A percentile compares a stretch with the other conserved stretches of the same genome.
Evolutionary conservation across 2,888 invertebrate genomes (phyloP).

Genomic region (Zaprionus obscuricornis): DNA sequence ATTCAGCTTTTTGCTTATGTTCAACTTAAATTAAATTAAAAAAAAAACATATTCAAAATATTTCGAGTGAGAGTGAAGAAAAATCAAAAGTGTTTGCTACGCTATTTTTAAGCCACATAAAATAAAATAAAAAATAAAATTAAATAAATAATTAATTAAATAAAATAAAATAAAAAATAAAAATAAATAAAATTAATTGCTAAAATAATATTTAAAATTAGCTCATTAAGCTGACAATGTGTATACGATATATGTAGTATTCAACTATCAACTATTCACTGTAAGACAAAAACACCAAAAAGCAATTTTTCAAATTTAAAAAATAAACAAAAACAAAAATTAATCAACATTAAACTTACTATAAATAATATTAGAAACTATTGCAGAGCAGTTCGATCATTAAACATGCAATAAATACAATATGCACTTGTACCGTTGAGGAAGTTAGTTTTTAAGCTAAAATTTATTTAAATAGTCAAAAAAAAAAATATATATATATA

Average conservation of each 20-base stretch:
- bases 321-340: no score
- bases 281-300: constrained; percentile 64
- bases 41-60: constrained; percentile 11
- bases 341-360: constrained; percentile 31
- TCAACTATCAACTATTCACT: constrained; percentile 19
- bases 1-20: constrained; percentile 31
- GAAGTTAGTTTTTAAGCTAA: constrained; percentile 3
- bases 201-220: neutral
- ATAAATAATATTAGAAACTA: constrained; percentile 30
- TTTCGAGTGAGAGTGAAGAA: neutral
- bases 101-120: constrained; percentile 70
- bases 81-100: constrained; percentile 76
- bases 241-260: constrained; percentile 11
- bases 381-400: constrained; percentile 79
- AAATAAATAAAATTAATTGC: neutral
- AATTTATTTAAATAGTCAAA: no score
- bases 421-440: constrained; percentile 72
- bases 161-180: neutral
- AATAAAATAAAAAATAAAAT: constrained; percentile 31
- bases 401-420: no score
- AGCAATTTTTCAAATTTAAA: neutral
- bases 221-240: constrained; percentile 38
- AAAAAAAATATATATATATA: no score
- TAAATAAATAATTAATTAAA: neutral
- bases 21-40: constrained; percentile 15